Evolutionary conservation across 2,888 invertebrate species (phyloP).

Genomic region (Latheticus oryzae): DNA sequence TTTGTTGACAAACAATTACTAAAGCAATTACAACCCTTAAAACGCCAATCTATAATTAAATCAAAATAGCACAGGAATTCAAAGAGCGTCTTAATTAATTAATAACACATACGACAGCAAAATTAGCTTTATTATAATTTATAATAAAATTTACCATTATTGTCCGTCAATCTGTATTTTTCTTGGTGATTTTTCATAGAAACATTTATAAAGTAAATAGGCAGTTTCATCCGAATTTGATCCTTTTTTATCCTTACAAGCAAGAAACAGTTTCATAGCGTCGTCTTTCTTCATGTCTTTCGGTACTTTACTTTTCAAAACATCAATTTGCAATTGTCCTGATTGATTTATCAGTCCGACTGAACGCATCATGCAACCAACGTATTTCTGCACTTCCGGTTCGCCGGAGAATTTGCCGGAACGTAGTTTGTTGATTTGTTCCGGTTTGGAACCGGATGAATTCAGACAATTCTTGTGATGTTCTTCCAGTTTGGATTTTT

Average conservation of each 20-base stretch:
- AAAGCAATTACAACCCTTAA: no score
- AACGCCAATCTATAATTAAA: no score
- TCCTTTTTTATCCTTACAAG: conserved; percentile 37
- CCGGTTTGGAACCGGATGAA: conserved; percentile 57
- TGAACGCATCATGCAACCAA: conserved; percentile 66
- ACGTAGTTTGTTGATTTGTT: conserved; percentile 58
- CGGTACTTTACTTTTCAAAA: conserved; percentile 64
- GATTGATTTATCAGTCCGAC: conserved; percentile 64
- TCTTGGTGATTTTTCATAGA: conserved; percentile 30
- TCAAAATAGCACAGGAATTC: no score
- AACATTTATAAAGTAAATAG: conserved; percentile 42
- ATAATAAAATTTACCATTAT: conserved; percentile 55
- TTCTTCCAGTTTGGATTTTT: conserved; percentile 30
- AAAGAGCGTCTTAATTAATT: no score
- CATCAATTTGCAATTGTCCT: conserved; percentile 55
- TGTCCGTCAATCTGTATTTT: conserved; percentile 26
- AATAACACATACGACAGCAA: no score
- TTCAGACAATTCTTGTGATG: conserved; percentile 48
- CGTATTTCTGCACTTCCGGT: conserved; percentile 65
- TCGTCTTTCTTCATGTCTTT: conserved; percentile 63
- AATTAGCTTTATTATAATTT: no score
- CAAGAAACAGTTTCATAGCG: conserved; percentile 62
- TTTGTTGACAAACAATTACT: no score
- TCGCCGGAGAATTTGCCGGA: conserved; percentile 66
- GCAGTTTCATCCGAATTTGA: conserved; percentile 37